Percentiles rank a stretch among this genome's conserved stretches.
Conservation (phyloP, 2,888 invertebrate species). For the Dorcus parallelipipedus region DNA sequence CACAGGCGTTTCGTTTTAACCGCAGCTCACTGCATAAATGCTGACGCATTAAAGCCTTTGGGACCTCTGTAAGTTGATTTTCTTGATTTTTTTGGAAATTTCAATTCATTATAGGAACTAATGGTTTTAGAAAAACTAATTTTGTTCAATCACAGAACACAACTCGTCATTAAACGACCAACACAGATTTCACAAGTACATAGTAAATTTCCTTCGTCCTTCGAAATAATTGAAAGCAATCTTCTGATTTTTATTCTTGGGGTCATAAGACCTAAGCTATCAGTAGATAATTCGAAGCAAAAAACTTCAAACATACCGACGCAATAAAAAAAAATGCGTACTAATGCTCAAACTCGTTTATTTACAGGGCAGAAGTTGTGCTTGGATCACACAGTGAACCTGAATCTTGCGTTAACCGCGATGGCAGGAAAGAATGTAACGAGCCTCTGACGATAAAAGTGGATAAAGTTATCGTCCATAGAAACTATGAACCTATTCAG, state of each 20-base stretch:
- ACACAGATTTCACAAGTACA: no score
- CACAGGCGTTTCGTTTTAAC: conserved; percentile 54
- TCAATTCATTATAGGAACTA: no score
- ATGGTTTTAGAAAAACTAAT: no score
- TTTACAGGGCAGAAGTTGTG: conserved; percentile 37
- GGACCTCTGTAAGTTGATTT: conserved; percentile 47
- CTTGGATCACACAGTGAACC: conserved; percentile 53
- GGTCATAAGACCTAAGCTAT: no score
- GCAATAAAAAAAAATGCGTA: background rate
- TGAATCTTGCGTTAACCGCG: conserved; percentile 50
- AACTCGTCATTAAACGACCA: background rate
- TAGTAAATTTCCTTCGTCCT: no score
- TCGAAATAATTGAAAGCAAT: no score
- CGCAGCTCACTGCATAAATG: conserved; percentile 52
- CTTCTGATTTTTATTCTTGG: no score
- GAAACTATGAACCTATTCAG: conserved; percentile 40
- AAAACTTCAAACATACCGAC: background rate
- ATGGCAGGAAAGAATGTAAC: conserved; percentile 44
- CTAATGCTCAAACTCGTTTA: background rate
- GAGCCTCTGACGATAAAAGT: conserved; percentile 46
- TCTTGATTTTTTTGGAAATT: no score
- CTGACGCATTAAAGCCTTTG: conserved; percentile 18
- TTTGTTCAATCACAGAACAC: no score
- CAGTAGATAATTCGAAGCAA: no score
- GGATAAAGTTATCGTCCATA: conserved; percentile 47